phyloP scores from a whole-genome alignment of 2,888 invertebrate species.

The Sphaeridia pumilis region DNA sequence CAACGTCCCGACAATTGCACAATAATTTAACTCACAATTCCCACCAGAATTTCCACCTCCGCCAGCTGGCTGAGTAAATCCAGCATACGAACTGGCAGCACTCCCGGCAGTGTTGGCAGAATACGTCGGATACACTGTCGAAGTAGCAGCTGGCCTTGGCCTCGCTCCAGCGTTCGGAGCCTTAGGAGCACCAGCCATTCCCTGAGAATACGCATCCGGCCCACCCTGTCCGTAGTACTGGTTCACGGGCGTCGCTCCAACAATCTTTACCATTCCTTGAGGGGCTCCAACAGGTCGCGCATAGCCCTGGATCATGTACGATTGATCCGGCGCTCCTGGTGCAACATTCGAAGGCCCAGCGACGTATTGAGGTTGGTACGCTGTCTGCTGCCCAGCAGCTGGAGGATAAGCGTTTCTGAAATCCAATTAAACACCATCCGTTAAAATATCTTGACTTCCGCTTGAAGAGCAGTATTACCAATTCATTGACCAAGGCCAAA shows the following conservation, averaged over 20 bases:
- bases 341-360: too few species aligned
- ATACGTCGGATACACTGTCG: constrained; percentile 32
- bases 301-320: constrained; percentile 33
- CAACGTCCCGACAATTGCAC: too few species aligned
- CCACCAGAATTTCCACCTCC: neutral
- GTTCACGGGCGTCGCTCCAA: neutral
- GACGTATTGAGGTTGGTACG: too few species aligned
- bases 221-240: constrained; percentile 7
- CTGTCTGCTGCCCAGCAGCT: too few species aligned
- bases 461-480: too few species aligned
- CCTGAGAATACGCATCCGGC: constrained; percentile 10
- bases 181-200: constrained; percentile 2
- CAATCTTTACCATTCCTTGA: constrained; percentile 6
- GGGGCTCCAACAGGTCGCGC: constrained; percentile 28
- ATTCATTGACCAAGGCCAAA: too few species aligned
- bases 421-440: too few species aligned
- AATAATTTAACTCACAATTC: neutral
- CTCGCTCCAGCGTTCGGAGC: constrained; percentile 16
- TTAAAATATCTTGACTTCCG: too few species aligned
- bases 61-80: constrained; percentile 59
- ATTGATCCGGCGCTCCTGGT: constrained; percentile 14
- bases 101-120: constrained; percentile 38
- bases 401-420: too few species aligned
- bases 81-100: constrained; percentile 54
- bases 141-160: constrained; percentile 25